Evolutionary conservation across 1,140 invertebrate species (phyloP), one percentile per base, ranked within the genome.

Genomic region (Trigoniulus corallinus): DNA sequence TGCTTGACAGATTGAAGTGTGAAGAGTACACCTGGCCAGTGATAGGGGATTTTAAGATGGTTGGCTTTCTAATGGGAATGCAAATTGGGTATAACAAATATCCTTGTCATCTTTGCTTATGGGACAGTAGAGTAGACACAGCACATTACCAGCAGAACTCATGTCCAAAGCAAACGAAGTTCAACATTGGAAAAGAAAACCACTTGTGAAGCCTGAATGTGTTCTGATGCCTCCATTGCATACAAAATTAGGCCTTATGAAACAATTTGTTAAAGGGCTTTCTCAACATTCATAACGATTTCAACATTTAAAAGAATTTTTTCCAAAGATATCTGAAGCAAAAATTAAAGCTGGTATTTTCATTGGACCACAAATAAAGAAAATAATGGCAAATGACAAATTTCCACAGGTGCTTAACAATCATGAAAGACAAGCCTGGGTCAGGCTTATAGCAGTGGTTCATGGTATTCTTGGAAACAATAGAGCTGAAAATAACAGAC

Each of bases 81-180:
- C 67, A 70, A 57, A 50, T 55, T 25, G 65, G 66, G n/a, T 71
- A 59, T 55, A 71, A 62, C 41, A 71, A 71, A 52, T 64, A 59
- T 53, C 54, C 56, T 1, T 69, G 65, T 55, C 64, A 60, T 51
- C 48, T 71, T 18, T 70, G 66, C 51, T 53, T 65, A 43, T 71
- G 67, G 64, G 59, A 70, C 52, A 71, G 64, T 49, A 60, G 67
- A 50, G 59, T 51, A 26, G 56, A 54, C 50, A 7, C 50, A 18
- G 25, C 55, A 24, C 65, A 69, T 53, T 69, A 62, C 53, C 53
- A 46, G 21, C 57, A 61, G 46, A 51, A 58, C 39, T 47, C 54
- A 41, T 69, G 62, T 62, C 54, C 59, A 39, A 2, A 41, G 23
- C 48, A 62, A 58, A 55, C 37, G 29, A 50, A 60, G 42, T 57